Percentiles rank a stretch among this genome's conserved stretches.
Evolutionary conservation across 2,888 invertebrate species (phyloP).

Genomic region (Tyria jacobaeae): DNA sequence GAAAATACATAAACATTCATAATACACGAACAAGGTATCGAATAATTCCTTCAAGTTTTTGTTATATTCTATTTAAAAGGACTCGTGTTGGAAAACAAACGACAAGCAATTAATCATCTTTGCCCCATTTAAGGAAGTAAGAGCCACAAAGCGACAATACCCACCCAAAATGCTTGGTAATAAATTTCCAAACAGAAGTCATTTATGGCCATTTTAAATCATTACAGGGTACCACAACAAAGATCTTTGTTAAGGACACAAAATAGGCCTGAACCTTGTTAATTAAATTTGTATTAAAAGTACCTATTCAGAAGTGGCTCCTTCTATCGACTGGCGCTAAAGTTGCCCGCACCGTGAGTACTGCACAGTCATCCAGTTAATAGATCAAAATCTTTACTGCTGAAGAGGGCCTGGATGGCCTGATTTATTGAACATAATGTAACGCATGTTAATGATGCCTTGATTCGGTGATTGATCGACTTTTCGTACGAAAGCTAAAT

Average conservation of each 20-base stretch:
- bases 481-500: slow-evolving; percentile 70
- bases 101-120: slow-evolving; percentile 72
- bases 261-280: slow-evolving; percentile 76
- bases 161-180: slow-evolving; percentile 72
- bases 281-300: slow-evolving; percentile 84
- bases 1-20: slow-evolving; percentile 46
- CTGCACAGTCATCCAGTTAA: slow-evolving; percentile 78
- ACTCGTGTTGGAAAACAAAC: slow-evolving; percentile 59
- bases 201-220: slow-evolving; percentile 81
- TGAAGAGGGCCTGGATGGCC: slow-evolving; percentile 74
- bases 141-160: slow-evolving; percentile 70
- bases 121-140: slow-evolving; percentile 62
- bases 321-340: slow-evolving; percentile 81
- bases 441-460: slow-evolving; percentile 79
- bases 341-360: slow-evolving; percentile 68
- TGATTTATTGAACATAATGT: slow-evolving; percentile 80
- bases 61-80: slow-evolving; percentile 47
- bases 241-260: slow-evolving; percentile 77
- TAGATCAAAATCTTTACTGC: slow-evolving; percentile 82
- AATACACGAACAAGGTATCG: slow-evolving; percentile 54
- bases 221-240: slow-evolving; percentile 81
- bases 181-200: slow-evolving; percentile 81
- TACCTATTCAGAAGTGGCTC: slow-evolving; percentile 71
- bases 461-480: slow-evolving; percentile 83
- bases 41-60: slow-evolving; percentile 54